A percentile compares a stretch with the other conserved stretches of the same genome.
Evolutionary conservation across 2,113 vertebrate species (phyloP).

Genomic region (Dicrurus megarhynchus): DNA sequence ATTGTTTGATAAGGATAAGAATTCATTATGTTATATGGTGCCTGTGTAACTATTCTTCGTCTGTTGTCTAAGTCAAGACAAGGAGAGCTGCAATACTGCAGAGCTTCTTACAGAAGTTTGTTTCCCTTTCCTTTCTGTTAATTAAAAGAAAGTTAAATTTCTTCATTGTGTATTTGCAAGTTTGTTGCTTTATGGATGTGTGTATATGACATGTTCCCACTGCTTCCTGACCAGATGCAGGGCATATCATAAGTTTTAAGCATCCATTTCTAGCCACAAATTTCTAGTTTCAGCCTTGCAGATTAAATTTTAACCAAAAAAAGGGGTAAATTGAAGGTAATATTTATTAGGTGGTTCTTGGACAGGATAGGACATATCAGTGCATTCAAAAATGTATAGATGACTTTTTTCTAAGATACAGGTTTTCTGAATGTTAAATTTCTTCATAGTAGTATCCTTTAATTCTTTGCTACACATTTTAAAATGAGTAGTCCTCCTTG

Average conservation of each 20-base stretch:
- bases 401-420: neutral
- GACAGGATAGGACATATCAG: neutral
- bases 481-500: neutral
- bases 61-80: neutral
- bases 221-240: neutral
- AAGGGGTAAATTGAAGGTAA: neutral
- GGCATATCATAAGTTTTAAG: neutral
- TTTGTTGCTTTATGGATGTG: neutral
- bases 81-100: neutral
- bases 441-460: neutral
- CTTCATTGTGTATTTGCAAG: neutral
- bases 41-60: neutral
- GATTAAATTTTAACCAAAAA: neutral
- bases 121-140: neutral
- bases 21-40: neutral
- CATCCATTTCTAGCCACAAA: neutral
- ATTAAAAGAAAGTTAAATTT: neutral
- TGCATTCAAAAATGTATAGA: neutral
- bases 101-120: neutral
- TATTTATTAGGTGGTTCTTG: neutral
- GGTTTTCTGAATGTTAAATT: neutral
- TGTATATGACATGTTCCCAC: neutral
- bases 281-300: neutral
- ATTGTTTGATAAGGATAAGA: neutral
- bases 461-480: neutral